Conservation (phyloP, 2,797 vertebrate species). For the Furcifer pardalis region DNA sequence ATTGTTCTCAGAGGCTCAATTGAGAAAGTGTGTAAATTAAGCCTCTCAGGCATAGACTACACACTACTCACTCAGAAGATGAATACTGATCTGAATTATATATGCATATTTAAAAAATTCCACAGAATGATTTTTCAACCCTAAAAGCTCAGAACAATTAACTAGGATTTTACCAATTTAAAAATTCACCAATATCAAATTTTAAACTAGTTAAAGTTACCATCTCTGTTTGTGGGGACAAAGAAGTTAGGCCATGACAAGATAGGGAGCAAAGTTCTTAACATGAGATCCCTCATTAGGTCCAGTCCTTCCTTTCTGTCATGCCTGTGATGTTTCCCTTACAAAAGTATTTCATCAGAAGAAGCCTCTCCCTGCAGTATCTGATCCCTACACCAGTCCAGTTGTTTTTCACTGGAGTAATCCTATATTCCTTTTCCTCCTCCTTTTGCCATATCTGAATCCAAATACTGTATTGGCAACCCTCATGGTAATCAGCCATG, state of each 20-base stretch:
- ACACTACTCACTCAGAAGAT: not conserved
- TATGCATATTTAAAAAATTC: not conserved
- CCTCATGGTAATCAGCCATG: too few species aligned
- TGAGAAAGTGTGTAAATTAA: conserved; percentile 14
- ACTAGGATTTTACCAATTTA: too few species aligned
- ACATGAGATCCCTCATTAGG: not conserved
- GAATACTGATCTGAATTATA: not conserved
- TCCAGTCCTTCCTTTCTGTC: not conserved
- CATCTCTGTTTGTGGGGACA: not conserved
- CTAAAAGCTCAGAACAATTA: not conserved
- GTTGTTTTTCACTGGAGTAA: not conserved
- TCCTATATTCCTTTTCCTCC: too few species aligned
- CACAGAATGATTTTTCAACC: not conserved
- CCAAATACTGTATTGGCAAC: too few species aligned
- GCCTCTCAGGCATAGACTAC: conserved; percentile 5
- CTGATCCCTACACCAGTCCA: not conserved
- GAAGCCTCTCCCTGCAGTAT: not conserved
- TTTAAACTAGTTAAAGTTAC: not conserved
- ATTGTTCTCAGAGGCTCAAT: not conserved
- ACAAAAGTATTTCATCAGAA: not conserved
- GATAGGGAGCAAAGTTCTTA: too few species aligned
- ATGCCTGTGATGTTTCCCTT: not conserved
- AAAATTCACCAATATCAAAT: too few species aligned
- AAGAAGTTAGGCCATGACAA: not conserved
- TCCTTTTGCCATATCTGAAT: too few species aligned